Percentiles rank a stretch among this genome's conserved stretches.
These are phyloP conservation scores for Tachina lurida DNA, from an alignment of 2,888 invertebrate species.

Conservation along the genomic window DNA sequence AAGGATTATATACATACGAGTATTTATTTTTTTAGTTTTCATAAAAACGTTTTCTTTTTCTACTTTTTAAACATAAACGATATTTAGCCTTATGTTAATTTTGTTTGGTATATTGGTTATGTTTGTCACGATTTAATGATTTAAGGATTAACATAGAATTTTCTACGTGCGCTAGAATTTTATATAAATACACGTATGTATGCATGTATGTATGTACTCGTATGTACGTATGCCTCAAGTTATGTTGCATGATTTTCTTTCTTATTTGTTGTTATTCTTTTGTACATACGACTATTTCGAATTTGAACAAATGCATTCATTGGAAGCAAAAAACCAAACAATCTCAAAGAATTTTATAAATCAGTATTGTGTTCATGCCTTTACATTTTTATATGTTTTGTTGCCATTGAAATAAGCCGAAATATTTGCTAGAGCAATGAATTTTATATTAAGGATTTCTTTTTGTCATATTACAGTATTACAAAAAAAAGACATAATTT, in stretches of 20 bases:
- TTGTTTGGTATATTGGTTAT: constrained; percentile 66
- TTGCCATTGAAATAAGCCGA: constrained; percentile 57
- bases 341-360: constrained; percentile 44
- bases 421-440: constrained; percentile 1
- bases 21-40: constrained; percentile 57
- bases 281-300: background rate
- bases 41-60: constrained; percentile 9
- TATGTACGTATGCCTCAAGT: background rate
- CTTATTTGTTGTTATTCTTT: constrained; percentile 3
- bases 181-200: background rate
- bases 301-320: constrained; percentile 24
- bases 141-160: constrained; percentile 73
- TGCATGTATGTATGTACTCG: no score
- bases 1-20: constrained; percentile 48
- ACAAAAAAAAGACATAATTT: background rate
- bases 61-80: background rate
- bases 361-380: constrained; percentile 14
- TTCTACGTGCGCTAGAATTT: constrained; percentile 69
- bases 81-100: constrained; percentile 53
- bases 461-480: background rate
- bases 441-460: background rate
- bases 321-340: background rate
- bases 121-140: constrained; percentile 73
- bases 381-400: background rate
- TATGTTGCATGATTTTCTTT: constrained; percentile 28